A percentile compares a stretch with the other conserved stretches of the same genome.
Evolutionary conservation across 2,888 invertebrate genomes (phyloP).

Genomic region (Drosophila quinaria): DNA sequence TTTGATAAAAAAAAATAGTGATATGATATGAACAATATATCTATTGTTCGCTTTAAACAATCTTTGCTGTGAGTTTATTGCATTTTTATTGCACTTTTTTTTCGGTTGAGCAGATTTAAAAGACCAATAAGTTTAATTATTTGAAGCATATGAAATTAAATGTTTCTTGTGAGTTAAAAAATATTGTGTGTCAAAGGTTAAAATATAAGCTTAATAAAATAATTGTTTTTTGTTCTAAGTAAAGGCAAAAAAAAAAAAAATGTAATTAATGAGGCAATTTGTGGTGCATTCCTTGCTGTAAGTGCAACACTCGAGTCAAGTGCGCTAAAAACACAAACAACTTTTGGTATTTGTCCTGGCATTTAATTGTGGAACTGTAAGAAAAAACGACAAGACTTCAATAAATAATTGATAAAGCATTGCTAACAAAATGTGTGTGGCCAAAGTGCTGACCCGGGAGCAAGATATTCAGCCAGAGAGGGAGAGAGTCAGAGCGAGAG

Average conservation of each 20-base stretch:
- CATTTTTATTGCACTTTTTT: not conserved
- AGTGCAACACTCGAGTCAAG: constrained; percentile 24
- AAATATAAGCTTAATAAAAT: constrained; percentile 3
- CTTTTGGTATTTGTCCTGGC: constrained; percentile 42
- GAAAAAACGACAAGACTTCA: constrained; percentile 58
- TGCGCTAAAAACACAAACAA: constrained; percentile 33
- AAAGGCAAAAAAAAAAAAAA: not conserved
- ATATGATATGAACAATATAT: no score
- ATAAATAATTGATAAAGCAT: constrained; percentile 79
- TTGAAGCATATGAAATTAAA: not conserved
- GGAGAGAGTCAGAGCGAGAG: not conserved
- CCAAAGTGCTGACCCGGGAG: constrained; percentile 27
- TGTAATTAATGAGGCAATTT: constrained; percentile 62
- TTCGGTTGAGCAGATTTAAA: constrained; percentile 13
- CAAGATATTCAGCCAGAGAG: constrained; percentile 19
- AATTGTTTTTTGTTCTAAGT: not conserved
- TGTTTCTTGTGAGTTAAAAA: not conserved
- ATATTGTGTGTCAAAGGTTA: not conserved
- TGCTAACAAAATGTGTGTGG: constrained; percentile 49
- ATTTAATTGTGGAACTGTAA: constrained; percentile 13
- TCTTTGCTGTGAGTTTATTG: not conserved
- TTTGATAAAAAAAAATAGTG: not conserved
- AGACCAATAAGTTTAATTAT: constrained; percentile 19
- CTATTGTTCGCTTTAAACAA: not conserved
- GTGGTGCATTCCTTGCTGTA: constrained; percentile 29